Conservation (phyloP, 2,797 vertebrate genomes). For the Cygnus olor region DNA sequence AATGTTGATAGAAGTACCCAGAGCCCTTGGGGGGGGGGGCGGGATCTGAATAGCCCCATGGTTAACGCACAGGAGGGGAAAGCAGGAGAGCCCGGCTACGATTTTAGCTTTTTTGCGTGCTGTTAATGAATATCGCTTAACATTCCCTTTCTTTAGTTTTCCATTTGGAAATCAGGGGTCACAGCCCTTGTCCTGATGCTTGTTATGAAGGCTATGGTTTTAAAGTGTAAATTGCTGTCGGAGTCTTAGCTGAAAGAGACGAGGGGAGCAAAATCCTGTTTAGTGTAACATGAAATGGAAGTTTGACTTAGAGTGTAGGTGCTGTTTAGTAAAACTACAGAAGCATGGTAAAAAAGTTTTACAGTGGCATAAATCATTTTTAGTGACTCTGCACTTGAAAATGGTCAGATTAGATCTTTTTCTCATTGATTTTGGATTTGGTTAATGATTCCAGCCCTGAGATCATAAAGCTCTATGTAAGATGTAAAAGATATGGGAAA, state of each 20-base stretch:
- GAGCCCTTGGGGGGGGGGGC: conserved; percentile 63
- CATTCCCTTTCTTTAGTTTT: conserved; percentile 15
- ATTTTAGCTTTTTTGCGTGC: neutral
- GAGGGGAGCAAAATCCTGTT: neutral
- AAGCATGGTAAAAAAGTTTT: conserved; percentile 69
- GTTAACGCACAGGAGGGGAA: neutral
- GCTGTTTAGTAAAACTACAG: conserved; percentile 63
- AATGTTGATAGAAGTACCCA: conserved; percentile 71
- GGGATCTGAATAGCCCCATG: conserved; percentile 40
- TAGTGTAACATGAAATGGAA: conserved; percentile 31
- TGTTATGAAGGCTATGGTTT: neutral
- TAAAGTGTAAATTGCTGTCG: neutral
- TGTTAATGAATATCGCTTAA: neutral
- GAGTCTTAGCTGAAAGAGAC: neutral
- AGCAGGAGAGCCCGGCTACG: neutral
- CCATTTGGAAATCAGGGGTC: neutral
- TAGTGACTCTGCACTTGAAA: conserved; percentile 27
- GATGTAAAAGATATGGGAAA: conserved; percentile 75
- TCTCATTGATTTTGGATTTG: conserved; percentile 76
- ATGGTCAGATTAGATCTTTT: conserved; percentile 64
- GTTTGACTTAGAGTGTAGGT: conserved; percentile 11
- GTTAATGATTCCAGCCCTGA: conserved; percentile 75
- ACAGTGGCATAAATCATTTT: conserved; percentile 62
- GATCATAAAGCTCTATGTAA: conserved; percentile 67
- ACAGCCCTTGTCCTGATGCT: conserved; percentile 27